A percentile compares a stretch with the other conserved stretches of the same genome.
Conservation (phyloP, 2,888 invertebrate species). For the Rotaria magnacalcarata region DNA sequence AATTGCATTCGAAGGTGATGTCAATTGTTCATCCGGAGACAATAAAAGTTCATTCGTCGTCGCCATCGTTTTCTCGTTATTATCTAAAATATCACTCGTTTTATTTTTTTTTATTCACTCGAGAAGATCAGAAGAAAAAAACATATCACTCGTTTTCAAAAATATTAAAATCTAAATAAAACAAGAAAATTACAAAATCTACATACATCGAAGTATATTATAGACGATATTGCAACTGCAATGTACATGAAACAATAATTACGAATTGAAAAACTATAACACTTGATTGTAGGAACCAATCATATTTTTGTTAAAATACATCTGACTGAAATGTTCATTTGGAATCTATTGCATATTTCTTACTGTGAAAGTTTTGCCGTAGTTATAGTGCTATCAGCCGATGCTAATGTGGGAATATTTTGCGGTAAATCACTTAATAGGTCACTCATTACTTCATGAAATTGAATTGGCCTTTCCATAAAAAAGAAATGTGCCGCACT, state of each 20-base stretch:
- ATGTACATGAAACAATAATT: too few species aligned
- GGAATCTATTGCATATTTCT: neutral
- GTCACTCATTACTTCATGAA: conserved; percentile 3
- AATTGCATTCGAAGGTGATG: neutral
- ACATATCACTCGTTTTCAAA: too few species aligned
- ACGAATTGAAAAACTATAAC: too few species aligned
- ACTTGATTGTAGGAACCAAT: too few species aligned
- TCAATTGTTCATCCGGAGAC: neutral
- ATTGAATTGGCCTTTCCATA: conserved; percentile 14
- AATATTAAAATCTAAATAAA: too few species aligned
- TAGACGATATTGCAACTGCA: too few species aligned
- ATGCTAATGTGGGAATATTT: neutral
- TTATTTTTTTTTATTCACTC: neutral
- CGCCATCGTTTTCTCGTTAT: neutral
- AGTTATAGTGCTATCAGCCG: neutral
- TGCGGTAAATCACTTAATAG: neutral
- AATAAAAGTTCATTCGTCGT: neutral
- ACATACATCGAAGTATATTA: neutral
- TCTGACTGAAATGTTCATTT: neutral
- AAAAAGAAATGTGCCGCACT: conserved; percentile 34
- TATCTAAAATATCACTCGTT: neutral
- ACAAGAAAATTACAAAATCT: neutral
- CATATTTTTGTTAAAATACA: neutral
- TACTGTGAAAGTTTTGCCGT: neutral
- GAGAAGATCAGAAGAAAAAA: neutral